Percentiles rank a stretch among this genome's conserved stretches.
Conservation (phyloP, 2,797 vertebrate species). For the Scolopax rusticola region DNA sequence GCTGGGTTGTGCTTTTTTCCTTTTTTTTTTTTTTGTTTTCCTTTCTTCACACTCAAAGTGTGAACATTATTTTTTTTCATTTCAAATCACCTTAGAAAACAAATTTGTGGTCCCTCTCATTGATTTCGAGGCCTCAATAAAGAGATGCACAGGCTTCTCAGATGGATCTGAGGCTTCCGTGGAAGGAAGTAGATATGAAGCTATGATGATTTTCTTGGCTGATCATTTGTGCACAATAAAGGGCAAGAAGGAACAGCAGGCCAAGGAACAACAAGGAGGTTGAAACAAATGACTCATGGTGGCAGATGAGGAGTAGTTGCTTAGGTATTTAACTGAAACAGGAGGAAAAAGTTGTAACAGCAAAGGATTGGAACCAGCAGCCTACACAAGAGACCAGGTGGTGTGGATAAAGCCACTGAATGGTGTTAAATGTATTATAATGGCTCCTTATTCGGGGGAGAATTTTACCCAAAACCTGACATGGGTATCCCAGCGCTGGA, state of each 20-base stretch:
- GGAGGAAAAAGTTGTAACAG: background rate
- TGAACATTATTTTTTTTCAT: background rate
- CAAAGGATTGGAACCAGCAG: background rate
- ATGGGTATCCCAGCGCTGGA: fast-evolving
- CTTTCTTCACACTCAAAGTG: background rate
- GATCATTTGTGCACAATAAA: background rate
- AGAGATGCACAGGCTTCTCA: background rate
- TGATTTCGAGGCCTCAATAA: background rate
- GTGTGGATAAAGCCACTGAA: background rate
- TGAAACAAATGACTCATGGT: background rate
- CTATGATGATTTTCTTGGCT: background rate
- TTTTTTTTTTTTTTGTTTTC: background rate
- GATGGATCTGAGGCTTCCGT: background rate
- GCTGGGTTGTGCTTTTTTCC: background rate
- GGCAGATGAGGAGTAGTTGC: background rate
- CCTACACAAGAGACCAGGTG: background rate
- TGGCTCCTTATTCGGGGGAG: background rate
- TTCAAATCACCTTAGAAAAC: background rate
- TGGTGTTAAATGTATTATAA: background rate
- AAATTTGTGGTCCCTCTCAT: background rate
- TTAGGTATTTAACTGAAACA: background rate
- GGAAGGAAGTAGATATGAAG: background rate
- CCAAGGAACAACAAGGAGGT: background rate
- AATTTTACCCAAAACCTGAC: too few relatives aligned
- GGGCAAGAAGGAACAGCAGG: background rate